Conservation (phyloP, 2,888 invertebrate species). For the Drosophila mayaguana region DNA sequence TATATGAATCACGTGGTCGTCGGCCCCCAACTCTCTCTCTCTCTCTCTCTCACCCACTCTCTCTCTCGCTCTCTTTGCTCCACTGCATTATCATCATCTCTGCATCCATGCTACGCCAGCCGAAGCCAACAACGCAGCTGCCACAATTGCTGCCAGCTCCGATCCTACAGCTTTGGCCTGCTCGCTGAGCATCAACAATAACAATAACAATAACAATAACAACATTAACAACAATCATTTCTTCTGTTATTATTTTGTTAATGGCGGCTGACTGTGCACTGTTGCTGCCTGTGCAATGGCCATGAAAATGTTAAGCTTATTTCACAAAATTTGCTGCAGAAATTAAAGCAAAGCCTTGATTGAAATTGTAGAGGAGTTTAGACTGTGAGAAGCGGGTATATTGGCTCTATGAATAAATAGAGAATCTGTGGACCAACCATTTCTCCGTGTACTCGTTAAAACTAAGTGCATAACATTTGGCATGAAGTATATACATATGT, state of each 20-base stretch:
- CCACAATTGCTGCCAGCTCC: neutral
- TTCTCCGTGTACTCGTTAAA: neutral
- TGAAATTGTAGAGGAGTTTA: neutral
- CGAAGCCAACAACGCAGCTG: conserved; percentile 5
- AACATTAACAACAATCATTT: conserved; percentile 49
- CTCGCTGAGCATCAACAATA: conserved; percentile 36
- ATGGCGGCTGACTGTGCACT: conserved; percentile 17
- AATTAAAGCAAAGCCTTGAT: conserved; percentile 2
- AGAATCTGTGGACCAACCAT: neutral
- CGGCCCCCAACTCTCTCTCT: conserved; percentile 15
- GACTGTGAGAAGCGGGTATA: neutral
- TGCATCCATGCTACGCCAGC: conserved; percentile 52
- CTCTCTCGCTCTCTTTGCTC: neutral
- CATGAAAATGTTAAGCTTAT: conserved; percentile 13
- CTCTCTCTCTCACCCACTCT: neutral
- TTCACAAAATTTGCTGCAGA: conserved; percentile 20
- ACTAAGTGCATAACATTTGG: neutral
- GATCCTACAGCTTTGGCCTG: conserved; percentile 24
- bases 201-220: conserved; percentile 41
- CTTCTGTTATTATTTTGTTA: conserved; percentile 38
- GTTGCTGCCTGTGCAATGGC: conserved; percentile 13
- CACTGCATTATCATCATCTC: neutral
- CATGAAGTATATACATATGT: too few species aligned
- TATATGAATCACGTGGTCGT: conserved; percentile 75
- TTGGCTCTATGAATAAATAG: neutral